phyloP scores from a whole-genome alignment of 2,888 invertebrate genomes.

The Tenthredo mesomela region DNA sequence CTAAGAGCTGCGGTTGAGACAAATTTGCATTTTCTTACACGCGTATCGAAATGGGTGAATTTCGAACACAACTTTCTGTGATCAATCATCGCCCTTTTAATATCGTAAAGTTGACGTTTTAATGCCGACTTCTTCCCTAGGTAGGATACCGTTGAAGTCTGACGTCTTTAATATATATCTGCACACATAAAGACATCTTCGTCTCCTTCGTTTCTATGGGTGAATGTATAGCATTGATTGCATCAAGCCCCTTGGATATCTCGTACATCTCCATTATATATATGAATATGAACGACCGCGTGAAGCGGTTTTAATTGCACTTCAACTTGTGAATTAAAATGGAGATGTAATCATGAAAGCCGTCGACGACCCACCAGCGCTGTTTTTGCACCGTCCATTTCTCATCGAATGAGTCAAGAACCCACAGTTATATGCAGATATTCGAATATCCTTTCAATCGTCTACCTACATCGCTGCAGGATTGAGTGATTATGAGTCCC shows the following conservation, averaged over 20 bases:
- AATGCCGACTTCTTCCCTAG: not conserved
- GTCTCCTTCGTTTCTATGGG: slow-evolving; percentile 5
- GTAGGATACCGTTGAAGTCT: not conserved
- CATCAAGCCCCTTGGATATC: slow-evolving; percentile 28
- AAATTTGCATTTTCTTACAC: slow-evolving; percentile 1
- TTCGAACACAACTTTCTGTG: not conserved
- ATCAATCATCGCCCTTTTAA: slow-evolving; percentile 3
- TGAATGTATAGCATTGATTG: slow-evolving; percentile 40
- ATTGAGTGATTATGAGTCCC: not conserved
- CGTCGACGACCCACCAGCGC: not conserved
- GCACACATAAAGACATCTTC: not conserved
- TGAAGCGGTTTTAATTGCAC: slow-evolving; percentile 53
- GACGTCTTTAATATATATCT: slow-evolving; percentile 23
- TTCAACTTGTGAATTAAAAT: slow-evolving; percentile 52
- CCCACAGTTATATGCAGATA: not conserved
- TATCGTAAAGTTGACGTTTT: not conserved
- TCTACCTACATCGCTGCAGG: not conserved
- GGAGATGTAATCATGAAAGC: slow-evolving; percentile 43
- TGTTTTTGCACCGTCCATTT: slow-evolving; percentile 24
- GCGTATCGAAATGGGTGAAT: not conserved
- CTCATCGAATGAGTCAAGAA: slow-evolving; percentile 32
- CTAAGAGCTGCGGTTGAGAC: not conserved
- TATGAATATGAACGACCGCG: slow-evolving; percentile 47
- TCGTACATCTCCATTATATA: slow-evolving; percentile 50
- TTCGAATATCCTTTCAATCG: slow-evolving; percentile 28